These are phyloP conservation scores for Tromatobia lineatoria DNA, from an alignment of 2,888 invertebrate genomes.

Conservation along the genomic window DNA sequence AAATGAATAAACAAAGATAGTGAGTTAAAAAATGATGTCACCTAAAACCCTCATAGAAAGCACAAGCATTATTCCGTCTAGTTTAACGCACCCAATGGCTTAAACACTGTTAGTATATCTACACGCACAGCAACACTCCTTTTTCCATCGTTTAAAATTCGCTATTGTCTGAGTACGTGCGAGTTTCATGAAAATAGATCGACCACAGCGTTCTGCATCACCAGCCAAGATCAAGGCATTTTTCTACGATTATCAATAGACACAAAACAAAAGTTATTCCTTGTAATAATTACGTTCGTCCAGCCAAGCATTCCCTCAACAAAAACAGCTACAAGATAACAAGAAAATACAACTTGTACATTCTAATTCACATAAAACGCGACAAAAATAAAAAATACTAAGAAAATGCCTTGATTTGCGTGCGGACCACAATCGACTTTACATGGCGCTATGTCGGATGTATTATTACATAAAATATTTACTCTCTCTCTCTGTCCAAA, in stretches of 20 bases:
- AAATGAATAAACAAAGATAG: too few species aligned
- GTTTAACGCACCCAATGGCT: not conserved
- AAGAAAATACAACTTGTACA: not conserved
- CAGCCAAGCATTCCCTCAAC: not conserved
- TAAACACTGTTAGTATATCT: not conserved
- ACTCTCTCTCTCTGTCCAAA: constrained; percentile 30
- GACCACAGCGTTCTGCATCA: not conserved
- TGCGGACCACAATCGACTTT: not conserved
- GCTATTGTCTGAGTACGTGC: constrained; percentile 66
- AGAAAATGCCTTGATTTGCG: constrained; percentile 29
- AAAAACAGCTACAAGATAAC: not conserved
- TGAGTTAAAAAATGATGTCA: too few species aligned
- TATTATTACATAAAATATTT: constrained; percentile 12
- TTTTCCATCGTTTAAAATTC: constrained; percentile 22
- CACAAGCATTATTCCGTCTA: not conserved
- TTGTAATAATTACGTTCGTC: not conserved
- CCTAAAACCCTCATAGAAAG: not conserved
- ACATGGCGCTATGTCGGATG: not conserved
- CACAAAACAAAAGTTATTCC: not conserved
- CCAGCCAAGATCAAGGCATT: constrained; percentile 25
- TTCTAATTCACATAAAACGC: not conserved
- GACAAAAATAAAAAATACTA: not conserved
- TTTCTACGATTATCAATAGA: not conserved
- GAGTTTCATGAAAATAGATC: constrained; percentile 65
- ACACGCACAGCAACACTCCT: constrained; percentile 23